phyloP scores from a whole-genome alignment of 2,113 vertebrate genomes.

The Macaca fascicularis region T2T-MFA8v1.1 NC_088380.1:174313501-174314000 shows the following conservation, averaged over 20 bases:
- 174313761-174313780: conserved; percentile 53
- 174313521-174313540: conserved; percentile 62
- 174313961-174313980: conserved; percentile 62
- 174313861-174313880: conserved; percentile 51
- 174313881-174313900: conserved; percentile 40
- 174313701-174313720: conserved; percentile 65
- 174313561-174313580: conserved; percentile 66
- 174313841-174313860: conserved; percentile 37
- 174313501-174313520: background rate
- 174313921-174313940: conserved; percentile 24
- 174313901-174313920: background rate
- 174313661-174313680: conserved; percentile 48
- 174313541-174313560: conserved; percentile 67
- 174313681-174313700: conserved; percentile 67
- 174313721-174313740: conserved; percentile 48
- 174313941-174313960: conserved; percentile 31
- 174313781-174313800: conserved; percentile 23
- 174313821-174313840: conserved; percentile 61
- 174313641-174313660: conserved; percentile 69
- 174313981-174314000: conserved; percentile 47
- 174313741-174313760: conserved; percentile 66
- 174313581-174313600: conserved; percentile 74
- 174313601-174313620: conserved; percentile 73
- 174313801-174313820: conserved; percentile 45
- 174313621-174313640: conserved; percentile 63